Conservation (phyloP, 2,113 vertebrate genomes). For the Ciconia boyciana region DNA sequence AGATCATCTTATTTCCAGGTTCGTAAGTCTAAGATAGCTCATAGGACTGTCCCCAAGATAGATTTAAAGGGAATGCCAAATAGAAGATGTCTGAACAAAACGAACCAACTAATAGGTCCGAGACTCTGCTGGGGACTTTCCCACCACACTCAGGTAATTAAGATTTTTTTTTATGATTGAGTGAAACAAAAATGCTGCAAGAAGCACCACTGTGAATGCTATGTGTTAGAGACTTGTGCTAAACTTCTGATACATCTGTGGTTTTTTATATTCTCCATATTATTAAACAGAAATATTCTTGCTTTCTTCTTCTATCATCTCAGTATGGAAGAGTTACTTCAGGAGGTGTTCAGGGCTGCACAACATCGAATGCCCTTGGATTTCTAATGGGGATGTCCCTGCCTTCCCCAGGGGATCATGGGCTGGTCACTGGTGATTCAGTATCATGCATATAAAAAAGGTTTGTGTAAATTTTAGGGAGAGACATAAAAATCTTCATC, state of each 20-base stretch:
- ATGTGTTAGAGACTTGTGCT: not conserved
- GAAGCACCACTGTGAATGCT: not conserved
- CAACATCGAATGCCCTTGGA: not conserved
- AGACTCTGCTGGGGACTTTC: not conserved
- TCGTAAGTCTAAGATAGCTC: not conserved
- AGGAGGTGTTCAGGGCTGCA: not conserved
- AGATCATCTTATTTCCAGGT: not conserved
- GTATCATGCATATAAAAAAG: not conserved
- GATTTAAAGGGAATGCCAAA: not conserved
- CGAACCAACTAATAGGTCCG: accelerated
- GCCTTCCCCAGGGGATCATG: not conserved
- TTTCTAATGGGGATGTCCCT: not conserved
- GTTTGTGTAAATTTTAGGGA: not conserved
- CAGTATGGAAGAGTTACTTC: not conserved
- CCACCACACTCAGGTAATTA: not conserved
- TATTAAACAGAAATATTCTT: not conserved
- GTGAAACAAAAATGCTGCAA: not conserved
- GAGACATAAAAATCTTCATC: not conserved
- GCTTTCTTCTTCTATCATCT: not conserved
- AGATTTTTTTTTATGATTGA: not conserved
- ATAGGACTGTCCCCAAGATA: not conserved
- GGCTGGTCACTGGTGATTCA: not conserved
- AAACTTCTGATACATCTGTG: not conserved
- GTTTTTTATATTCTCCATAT: not conserved
- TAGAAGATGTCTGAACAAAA: not conserved